phyloP scores from a whole-genome alignment of 2,888 invertebrate genomes.

The Tenthredo amoena region DNA sequence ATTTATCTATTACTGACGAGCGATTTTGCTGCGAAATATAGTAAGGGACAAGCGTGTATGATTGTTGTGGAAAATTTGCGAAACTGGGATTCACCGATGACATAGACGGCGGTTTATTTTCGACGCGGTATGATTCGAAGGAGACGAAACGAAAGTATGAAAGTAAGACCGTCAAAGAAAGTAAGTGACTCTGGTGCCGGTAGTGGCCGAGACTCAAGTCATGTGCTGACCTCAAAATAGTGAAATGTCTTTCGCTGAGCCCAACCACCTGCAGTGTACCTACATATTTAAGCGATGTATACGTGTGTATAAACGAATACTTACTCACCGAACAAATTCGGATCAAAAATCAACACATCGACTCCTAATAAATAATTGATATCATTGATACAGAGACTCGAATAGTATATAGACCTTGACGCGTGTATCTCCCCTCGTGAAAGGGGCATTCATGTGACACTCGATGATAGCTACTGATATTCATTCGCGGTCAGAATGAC shows the following conservation, averaged over 20 bases:
- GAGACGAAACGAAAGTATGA: constrained; percentile 69
- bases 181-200: constrained; percentile 71
- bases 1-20: neutral
- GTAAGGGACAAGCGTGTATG: neutral
- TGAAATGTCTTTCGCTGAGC: constrained; percentile 51
- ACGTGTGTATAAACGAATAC: neutral
- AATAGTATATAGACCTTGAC: neutral
- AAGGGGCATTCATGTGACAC: neutral
- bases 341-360: neutral
- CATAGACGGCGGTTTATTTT: constrained; percentile 53
- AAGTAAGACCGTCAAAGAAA: constrained; percentile 74
- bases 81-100: constrained; percentile 7
- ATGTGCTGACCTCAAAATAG: constrained; percentile 66
- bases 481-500: neutral
- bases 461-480: neutral
- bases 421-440: neutral
- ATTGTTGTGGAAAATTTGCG: constrained; percentile 4
- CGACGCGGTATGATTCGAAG: constrained; percentile 45
- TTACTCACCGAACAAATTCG: neutral
- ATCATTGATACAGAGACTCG: neutral
- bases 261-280: constrained; percentile 4
- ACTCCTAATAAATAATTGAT: neutral
- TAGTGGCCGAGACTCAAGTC: constrained; percentile 61
- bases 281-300: neutral
- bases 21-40: neutral